Base-by-base conservation (phyloP, 1,140 invertebrate genomes). In the Ostrea denselamellosa region DNA sequence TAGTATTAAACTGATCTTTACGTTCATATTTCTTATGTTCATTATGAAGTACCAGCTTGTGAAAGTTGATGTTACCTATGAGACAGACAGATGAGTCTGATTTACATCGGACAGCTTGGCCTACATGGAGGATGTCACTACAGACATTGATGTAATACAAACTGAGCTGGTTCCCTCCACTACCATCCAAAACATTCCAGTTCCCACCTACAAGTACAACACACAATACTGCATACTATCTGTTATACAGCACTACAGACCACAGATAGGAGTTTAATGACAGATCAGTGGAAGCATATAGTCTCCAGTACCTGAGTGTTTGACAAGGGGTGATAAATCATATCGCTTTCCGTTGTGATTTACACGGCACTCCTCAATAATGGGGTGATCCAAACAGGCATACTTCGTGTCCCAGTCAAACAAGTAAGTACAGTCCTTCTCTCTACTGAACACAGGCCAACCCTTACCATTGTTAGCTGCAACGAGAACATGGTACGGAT, bases 321-420 rank as follows among this genome's bases (percentile, higher is more conserved):
- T 90, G 10, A 92, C 89, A 17, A 94, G 68, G 83, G 86, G 56
- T 52, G 93, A 93, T 34, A 94, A 90, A 85, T 94, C 93, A 91
- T 90, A 93, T 58, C 89, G 83, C 84, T 93, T 90, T 5, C 90
- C 90, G 8, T 90, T 85, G 28, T 86, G 82, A 56, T 91, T 81
- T 17, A 92, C 90, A 10, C 90, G 83, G 82, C 93, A 94, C 0
- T 87, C 87, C 10, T 87, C 87, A n/a, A 88, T 86, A 0, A 87
- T 34, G 7, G 91, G 89, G 62, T 93, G 92, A 68, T 92, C 90
- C 10, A 92, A n/a, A 88, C 93, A 94, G 9, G 93, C 93, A 88
- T 93, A 93, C 62, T 91, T 91, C 0, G 93, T 94, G n/a, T 87
- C 83, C 93, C 93, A 94, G 51, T 91, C 90, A 88, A 94, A 93